Evolutionary conservation across 2,113 vertebrate species (phyloP).

Genomic region (Sinocyclocheilus grahami): DNA sequence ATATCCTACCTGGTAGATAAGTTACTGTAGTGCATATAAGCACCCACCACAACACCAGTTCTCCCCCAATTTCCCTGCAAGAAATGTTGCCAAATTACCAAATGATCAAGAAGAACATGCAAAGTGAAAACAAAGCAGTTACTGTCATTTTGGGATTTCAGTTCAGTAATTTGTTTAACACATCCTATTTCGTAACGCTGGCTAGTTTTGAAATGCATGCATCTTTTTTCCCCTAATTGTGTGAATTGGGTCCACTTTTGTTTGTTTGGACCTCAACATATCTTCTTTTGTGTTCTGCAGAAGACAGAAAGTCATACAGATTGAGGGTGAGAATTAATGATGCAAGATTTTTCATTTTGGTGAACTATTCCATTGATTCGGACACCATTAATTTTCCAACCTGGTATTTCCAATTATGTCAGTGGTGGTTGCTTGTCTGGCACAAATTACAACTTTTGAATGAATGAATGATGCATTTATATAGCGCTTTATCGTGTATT

Average conservation of each 20-base stretch:
- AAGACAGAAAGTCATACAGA: not conserved
- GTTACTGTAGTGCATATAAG: slow-evolving; percentile 99
- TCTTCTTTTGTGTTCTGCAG: not conserved
- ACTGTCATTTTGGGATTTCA: not conserved
- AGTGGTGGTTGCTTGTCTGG: not conserved
- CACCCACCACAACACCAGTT: slow-evolving; percentile 91
- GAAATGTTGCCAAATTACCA: slow-evolving; percentile 4
- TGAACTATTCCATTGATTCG: not conserved
- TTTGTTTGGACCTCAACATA: not conserved
- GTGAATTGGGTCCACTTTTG: not conserved
- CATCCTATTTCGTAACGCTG: not conserved
- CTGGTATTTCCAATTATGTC: not conserved
- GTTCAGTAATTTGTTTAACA: not conserved
- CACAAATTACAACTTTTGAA: not conserved
- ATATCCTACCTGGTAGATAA: slow-evolving; percentile 90
- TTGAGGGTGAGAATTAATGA: not conserved
- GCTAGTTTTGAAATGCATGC: not conserved
- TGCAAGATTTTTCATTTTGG: not conserved
- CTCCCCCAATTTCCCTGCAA: slow-evolving; percentile 89
- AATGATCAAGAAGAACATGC: not conserved
- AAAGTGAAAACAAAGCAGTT: not conserved
- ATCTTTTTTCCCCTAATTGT: too few species aligned
- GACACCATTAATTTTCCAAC: not conserved
- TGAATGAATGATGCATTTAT: too few species aligned
- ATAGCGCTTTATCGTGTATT: too few species aligned